These are phyloP conservation scores for Xerus inauris DNA, from an alignment of 2,113 vertebrate genomes.

Conservation along the genomic window DNA sequence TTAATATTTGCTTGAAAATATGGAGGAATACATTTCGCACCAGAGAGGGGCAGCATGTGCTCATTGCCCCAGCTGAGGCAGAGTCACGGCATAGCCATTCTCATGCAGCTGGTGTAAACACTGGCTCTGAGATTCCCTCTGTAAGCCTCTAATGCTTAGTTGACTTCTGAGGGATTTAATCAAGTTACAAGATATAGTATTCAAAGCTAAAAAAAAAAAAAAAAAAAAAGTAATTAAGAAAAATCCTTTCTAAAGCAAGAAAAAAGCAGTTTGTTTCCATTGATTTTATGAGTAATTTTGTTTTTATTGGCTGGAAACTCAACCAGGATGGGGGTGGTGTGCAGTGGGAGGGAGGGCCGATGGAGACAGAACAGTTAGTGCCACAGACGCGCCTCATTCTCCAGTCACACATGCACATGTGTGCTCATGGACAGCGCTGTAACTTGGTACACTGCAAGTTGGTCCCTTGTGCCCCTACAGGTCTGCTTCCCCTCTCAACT, in stretches of 20 bases:
- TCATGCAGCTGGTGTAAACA: constrained; percentile 68
- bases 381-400: neutral
- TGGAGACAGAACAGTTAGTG: constrained; percentile 75
- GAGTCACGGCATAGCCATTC: constrained; percentile 70
- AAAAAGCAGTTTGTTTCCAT: constrained; percentile 85
- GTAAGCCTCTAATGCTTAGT: constrained; percentile 76
- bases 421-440: neutral
- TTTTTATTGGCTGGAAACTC: constrained; percentile 84
- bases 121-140: neutral
- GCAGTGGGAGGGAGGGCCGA: constrained; percentile 53
- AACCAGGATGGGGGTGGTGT: constrained; percentile 61
- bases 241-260: constrained; percentile 83
- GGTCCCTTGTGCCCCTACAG: neutral
- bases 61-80: constrained; percentile 57
- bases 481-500: neutral
- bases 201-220: constrained; percentile 80
- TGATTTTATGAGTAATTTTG: constrained; percentile 85
- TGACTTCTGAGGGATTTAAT: constrained; percentile 83
- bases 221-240: constrained; percentile 82
- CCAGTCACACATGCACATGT: neutral
- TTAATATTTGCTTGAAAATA: constrained; percentile 77
- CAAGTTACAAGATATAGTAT: constrained; percentile 82
- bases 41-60: neutral
- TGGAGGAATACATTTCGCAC: constrained; percentile 18
- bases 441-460: neutral